phyloP scores from a whole-genome alignment of 2,888 invertebrate species.

The Dryobota labecula region DNA sequence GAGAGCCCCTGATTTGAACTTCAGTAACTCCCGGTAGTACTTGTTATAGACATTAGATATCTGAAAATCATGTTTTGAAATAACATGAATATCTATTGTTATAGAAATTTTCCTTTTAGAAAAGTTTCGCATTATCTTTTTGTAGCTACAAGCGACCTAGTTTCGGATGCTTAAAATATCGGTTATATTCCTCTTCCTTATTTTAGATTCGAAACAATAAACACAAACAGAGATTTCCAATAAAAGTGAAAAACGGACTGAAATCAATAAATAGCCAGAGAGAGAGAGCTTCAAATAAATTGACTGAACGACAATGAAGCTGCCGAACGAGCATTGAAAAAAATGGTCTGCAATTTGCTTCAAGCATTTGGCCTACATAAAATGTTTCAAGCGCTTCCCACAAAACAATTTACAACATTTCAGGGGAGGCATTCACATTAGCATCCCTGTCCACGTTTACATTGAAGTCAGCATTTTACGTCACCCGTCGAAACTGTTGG shows the following conservation, averaged over 20 bases:
- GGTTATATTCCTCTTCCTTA: background rate
- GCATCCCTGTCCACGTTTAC: conserved; percentile 9
- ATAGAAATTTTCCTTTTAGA: background rate
- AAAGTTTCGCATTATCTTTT: background rate
- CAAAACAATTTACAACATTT: conserved; percentile 44
- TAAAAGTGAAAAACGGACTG: background rate
- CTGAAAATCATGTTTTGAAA: background rate
- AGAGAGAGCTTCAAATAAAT: conserved; percentile 12
- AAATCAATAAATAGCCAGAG: background rate
- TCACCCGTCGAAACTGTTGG: conserved; percentile 14
- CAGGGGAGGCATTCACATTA: conserved; percentile 39
- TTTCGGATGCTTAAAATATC: background rate
- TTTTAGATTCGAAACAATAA: background rate
- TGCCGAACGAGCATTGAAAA: conserved; percentile 11
- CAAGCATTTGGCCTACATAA: conserved; percentile 38
- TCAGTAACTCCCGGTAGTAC: background rate
- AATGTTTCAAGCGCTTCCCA: conserved; percentile 29
- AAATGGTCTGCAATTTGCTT: conserved; percentile 33
- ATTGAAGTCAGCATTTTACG: conserved; percentile 25
- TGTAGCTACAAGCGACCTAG: background rate
- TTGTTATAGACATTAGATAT: conserved; percentile 1
- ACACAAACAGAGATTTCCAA: background rate
- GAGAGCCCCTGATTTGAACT: conserved; percentile 19
- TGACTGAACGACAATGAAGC: conserved; percentile 6
- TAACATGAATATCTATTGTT: background rate